phyloP scores from a whole-genome alignment of 2,113 vertebrate species.

The Scomber colias region DNA sequence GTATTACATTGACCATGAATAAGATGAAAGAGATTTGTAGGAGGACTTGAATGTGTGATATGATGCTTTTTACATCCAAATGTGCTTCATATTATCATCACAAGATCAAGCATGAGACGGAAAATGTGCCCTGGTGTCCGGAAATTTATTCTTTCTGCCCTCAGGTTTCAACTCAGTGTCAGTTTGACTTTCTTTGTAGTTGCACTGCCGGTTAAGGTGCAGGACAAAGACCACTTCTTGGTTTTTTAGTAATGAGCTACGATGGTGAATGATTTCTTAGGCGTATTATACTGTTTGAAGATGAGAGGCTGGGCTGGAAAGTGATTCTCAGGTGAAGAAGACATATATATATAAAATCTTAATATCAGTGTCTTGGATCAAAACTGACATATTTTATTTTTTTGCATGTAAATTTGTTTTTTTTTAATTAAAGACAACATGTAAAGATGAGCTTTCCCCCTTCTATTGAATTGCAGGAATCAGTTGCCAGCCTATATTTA shows the following conservation, averaged over 20 bases:
- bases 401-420: too few species aligned
- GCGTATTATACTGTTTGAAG: background rate
- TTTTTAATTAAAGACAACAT: too few species aligned
- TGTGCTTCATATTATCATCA: slow-evolving; percentile 43
- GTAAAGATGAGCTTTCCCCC: background rate
- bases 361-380: too few species aligned
- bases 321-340: background rate
- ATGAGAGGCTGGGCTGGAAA: background rate
- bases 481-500: too few species aligned
- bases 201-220: background rate
- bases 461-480: too few species aligned
- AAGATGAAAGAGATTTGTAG: slow-evolving; percentile 53
- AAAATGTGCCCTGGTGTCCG: slow-evolving; percentile 8
- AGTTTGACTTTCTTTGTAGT: background rate
- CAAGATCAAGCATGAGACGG: slow-evolving; percentile 26
- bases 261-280: slow-evolving; percentile 36
- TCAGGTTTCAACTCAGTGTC: slow-evolving; percentile 1
- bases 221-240: slow-evolving; percentile 32
- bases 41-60: background rate
- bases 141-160: background rate
- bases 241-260: background rate
- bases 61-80: slow-evolving; percentile 37
- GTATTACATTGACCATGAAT: slow-evolving; percentile 37
- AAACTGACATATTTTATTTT: too few species aligned
- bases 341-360: background rate